A percentile compares a stretch with the other conserved stretches of the same genome.
Evolutionary conservation across 2,113 vertebrate species (phyloP).

Genomic region (Brienomyrus brachyistius): DNA sequence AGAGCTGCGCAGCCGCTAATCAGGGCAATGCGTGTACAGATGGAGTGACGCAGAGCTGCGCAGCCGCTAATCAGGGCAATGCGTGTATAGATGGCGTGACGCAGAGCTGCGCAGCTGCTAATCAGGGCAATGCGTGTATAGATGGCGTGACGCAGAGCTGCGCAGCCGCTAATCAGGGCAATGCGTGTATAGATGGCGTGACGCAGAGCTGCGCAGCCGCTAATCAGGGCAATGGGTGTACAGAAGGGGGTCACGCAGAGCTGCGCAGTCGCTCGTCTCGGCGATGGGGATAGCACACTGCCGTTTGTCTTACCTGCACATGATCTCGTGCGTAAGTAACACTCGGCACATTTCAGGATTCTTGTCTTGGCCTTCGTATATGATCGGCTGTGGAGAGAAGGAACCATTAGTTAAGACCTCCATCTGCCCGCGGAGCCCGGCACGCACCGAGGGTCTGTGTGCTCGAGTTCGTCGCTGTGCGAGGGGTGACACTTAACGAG

Average conservation of each 20-base stretch:
- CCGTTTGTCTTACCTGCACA: slow-evolving; percentile 88
- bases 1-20: background rate
- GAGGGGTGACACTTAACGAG: background rate
- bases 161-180: background rate
- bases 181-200: background rate
- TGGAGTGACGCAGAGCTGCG: background rate
- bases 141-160: background rate
- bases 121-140: background rate
- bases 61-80: background rate
- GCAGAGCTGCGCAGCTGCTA: background rate
- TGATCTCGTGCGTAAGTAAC: slow-evolving; percentile 96
- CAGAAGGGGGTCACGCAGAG: background rate
- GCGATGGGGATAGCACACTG: too few relatives aligned
- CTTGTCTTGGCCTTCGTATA: slow-evolving; percentile 98
- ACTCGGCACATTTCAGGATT: slow-evolving; percentile 99
- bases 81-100: background rate
- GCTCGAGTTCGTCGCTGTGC: background rate
- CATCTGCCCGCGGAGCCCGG: background rate
- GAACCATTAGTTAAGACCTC: background rate
- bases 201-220: background rate
- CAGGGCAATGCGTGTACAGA: background rate
- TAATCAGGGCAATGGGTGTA: background rate
- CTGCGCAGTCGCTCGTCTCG: background rate
- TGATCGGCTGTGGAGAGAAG: slow-evolving; percentile 73
- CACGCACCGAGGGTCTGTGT: background rate